Evolutionary conservation across 2,888 invertebrate genomes (phyloP), one percentile per base, ranked within the genome.

Genomic region (Acanthosepion pharaonis): DNA sequence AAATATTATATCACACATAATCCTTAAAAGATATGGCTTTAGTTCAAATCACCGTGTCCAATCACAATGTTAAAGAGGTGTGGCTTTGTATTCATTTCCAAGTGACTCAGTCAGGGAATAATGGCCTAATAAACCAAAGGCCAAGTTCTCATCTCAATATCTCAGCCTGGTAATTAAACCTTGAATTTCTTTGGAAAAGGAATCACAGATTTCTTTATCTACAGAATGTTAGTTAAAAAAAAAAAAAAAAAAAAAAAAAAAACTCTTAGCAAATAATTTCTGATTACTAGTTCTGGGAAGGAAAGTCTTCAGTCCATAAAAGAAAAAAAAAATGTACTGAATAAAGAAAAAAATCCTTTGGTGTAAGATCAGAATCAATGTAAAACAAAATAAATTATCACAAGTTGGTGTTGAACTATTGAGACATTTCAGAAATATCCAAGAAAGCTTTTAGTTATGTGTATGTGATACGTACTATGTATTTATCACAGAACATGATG

Each of bases 181-280:
- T 18, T 78, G n/a, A 33, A 78, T 78, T 78, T 78, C 78, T 78
- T 78, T 33, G n/a, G 78, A 78, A 78, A 78, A 33, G n/a, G n/a
- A 78, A 78, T 78, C 78, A 78, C 78, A 78, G 78, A 78, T 78
- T 78, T 78, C 78, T 78, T 78, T n/a, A 78, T n/a, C 78, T n/a
- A 78, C 78, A 78, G n/a, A 78, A 78, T 78, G 78, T 78, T 18
- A 78, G n/a, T 18, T 20, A 5, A 59, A 59, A 59, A 59, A 59
- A 59, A 59, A 59, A 23, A 25, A 23, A 59, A 23, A 59, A 23
- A 25, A 23, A 59, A 23, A 59, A 25, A 23, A 59, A 25, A 23
- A 59, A 59, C 23, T 23, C 20, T 23, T 59, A 20, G 59, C 59
- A 59, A 23, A 59, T 6, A 59, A 23, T 59, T 59, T 59, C 59